These are phyloP conservation scores for Cliona cf. orientalis DNA, from an alignment of 37 sponge, comb jelly and placozoan genomes.

Conservation along the genomic window DNA sequence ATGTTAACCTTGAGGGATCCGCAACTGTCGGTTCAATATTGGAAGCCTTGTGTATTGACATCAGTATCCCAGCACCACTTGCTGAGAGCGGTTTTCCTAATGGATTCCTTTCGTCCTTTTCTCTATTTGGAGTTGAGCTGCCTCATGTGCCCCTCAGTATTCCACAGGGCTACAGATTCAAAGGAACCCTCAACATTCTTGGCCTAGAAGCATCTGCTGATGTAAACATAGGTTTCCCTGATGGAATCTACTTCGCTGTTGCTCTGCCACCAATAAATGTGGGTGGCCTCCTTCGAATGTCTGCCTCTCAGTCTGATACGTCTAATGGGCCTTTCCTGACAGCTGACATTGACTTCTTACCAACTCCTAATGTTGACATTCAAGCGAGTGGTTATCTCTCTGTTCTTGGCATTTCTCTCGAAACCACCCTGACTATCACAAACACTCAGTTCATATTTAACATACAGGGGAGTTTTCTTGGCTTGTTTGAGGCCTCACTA, in stretches of 20 bases:
- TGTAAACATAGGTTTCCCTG: constrained; percentile 9
- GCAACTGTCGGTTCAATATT: constrained; percentile 21
- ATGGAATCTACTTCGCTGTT: not conserved
- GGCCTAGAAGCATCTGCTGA: constrained; percentile 14
- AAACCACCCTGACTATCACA: constrained; percentile 12
- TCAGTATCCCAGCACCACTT: constrained; percentile 21
- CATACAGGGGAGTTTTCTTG: constrained; percentile 17
- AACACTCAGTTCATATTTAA: constrained; percentile 3
- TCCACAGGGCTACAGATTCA: constrained; percentile 17
- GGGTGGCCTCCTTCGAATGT: constrained; percentile 26
- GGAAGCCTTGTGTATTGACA: constrained; percentile 22
- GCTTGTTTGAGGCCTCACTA: too few relatives aligned
- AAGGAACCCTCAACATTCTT: constrained; percentile 41
- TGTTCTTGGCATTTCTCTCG: constrained; percentile 22
- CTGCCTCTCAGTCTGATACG: constrained; percentile 5
- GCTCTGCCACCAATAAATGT: constrained; percentile 17
- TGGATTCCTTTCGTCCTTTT: constrained; percentile 21
- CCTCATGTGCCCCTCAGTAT: constrained; percentile 16
- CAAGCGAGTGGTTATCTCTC: constrained; percentile 27
- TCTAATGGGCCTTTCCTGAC: constrained; percentile 24
- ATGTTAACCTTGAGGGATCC: constrained; percentile 2
- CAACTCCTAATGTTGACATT: not conserved
- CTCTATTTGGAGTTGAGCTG: not conserved
- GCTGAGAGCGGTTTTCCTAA: constrained; percentile 53
- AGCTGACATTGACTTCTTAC: not conserved